Evolutionary conservation across 64 coral and sea anemone species (phyloP), one percentile per base, ranked within the genome.

Genomic region (Pocillopora verrucosa): DNA sequence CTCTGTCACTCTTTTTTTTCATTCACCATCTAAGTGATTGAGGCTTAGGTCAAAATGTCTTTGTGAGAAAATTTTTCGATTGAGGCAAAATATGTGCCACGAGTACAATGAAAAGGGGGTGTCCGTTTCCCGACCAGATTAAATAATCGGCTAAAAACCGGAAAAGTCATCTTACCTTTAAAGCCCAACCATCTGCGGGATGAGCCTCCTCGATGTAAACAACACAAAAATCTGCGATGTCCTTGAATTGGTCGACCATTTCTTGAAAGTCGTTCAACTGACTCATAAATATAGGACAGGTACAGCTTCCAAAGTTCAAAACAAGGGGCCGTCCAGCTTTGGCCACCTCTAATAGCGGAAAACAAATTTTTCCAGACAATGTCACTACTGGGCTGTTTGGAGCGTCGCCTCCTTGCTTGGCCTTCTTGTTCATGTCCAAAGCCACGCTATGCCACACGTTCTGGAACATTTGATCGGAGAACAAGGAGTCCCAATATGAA

Each of bases 151-250:
- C 13, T 17, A 14, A 45, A 72, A 65, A 16, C 12, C 82, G 45
- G 51, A 16, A 36, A 60, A 73, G n/a, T 2, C 24, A 83, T 82
- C 37, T 16, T 81, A 96, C 94, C 80, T 93, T 86, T 65, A 96
- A 93, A 61, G 94, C 94, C 94, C 94, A 96, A 14, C 94, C 94
- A 73, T 96, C 94, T 19, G 87, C 84, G 12, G 94, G 94, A 59
- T 96, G 94, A 2, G 94, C 94, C 37, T 96, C 94, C 24, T 96
- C 94, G 63, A 96, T 96, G 57, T 96, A 96, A 61, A 96, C 87
- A 60, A 96, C 26, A 22, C 80, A 87, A 89, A 96, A 96, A 37
- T 96, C 94, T 36, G 94, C 94, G 59, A 96, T 88, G 65, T 88
- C 68, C n/a, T 58, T 89, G 86, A 92, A 96, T 13, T 96, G 82